Conservation (phyloP, 2,888 invertebrate species). For the Polyommatus iphigenia region DNA sequence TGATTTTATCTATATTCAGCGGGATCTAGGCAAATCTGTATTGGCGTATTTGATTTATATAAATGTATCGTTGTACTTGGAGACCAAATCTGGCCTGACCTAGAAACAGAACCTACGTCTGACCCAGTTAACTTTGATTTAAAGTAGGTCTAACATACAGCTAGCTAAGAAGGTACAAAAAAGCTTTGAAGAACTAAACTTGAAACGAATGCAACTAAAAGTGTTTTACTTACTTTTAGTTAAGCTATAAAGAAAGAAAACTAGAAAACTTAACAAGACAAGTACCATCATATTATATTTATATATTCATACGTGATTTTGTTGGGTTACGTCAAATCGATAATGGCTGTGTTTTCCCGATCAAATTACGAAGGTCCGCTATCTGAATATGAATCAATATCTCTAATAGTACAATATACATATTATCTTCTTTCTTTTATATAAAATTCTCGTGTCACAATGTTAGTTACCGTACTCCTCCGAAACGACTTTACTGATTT, state of each 20-base stretch:
- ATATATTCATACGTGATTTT: too few species aligned
- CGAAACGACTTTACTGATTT: too few species aligned
- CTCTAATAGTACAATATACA: too few species aligned
- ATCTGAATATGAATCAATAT: too few species aligned
- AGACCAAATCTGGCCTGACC: not conserved
- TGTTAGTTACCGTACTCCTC: too few species aligned
- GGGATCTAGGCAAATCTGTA: not conserved
- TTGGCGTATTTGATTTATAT: not conserved
- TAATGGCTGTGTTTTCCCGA: too few species aligned
- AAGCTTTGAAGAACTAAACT: not conserved
- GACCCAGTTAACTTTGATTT: not conserved
- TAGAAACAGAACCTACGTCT: slow-evolving; percentile 8
- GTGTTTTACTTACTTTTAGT: not conserved
- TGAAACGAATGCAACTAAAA: not conserved
- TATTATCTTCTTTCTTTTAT: too few species aligned
- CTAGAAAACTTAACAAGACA: not conserved
- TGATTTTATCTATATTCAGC: too few species aligned
- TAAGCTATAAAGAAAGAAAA: not conserved
- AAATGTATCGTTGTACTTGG: not conserved
- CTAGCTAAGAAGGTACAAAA: not conserved
- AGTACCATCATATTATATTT: too few species aligned
- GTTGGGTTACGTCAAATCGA: too few species aligned
- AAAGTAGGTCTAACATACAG: not conserved
- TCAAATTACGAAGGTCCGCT: too few species aligned
- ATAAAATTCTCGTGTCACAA: too few species aligned